Percentiles rank a stretch among this genome's conserved stretches.
Conservation (phyloP, 1,140 invertebrate genomes). For the Macrobrachium rosenbergii region DNA sequence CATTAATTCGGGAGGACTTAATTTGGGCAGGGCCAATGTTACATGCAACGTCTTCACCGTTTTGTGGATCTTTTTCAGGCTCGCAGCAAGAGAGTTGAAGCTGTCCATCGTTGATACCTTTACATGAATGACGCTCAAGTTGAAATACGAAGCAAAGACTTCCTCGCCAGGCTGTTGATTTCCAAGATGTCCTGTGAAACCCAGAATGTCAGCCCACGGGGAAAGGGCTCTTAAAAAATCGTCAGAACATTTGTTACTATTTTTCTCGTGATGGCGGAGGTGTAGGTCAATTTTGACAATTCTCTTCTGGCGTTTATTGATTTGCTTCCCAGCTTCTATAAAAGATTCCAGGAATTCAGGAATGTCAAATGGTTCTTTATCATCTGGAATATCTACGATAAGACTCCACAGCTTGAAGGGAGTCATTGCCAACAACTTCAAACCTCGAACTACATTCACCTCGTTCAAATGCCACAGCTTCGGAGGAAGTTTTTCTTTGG, state of each 20-base stretch:
- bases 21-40: constrained; percentile 13
- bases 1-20: constrained; percentile 11
- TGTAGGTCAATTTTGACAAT: constrained; percentile 35
- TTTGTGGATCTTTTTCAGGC: constrained; percentile 38
- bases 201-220: constrained; percentile 22
- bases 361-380: constrained; percentile 19
- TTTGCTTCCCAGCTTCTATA: constrained; percentile 17
- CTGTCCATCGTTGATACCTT: constrained; percentile 14
- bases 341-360: constrained; percentile 16
- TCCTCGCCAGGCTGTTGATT: constrained; percentile 35
- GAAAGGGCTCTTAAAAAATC: constrained; percentile 13
- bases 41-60: constrained; percentile 18
- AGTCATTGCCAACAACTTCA: constrained; percentile 26
- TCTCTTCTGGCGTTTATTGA: constrained; percentile 35
- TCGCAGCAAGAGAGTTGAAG: constrained; percentile 29
- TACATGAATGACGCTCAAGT: constrained; percentile 18
- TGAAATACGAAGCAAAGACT: background rate
- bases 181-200: constrained; percentile 26
- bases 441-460: constrained; percentile 13
- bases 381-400: constrained; percentile 21
- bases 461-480: constrained; percentile 38
- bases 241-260: constrained; percentile 4
- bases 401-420: constrained; percentile 13
- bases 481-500: constrained; percentile 29
- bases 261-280: constrained; percentile 13